Base-by-base conservation (phyloP, 2,888 invertebrate genomes). In the Drosophila monieri region DNA sequence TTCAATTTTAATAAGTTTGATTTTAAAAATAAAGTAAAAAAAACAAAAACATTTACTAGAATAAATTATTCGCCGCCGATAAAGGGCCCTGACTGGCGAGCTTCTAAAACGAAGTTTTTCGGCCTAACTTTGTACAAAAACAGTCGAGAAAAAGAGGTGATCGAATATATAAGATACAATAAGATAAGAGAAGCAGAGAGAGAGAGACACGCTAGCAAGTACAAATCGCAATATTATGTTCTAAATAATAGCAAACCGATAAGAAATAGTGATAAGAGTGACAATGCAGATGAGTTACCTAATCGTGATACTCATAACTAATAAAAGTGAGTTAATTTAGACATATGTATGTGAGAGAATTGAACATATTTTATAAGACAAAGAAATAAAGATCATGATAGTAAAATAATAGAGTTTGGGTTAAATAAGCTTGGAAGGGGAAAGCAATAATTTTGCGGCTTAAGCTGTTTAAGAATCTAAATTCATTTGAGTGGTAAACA, bases 361-460 rank as follows among this genome's bases (percentile, higher is more conserved):
- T 25, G 6, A n/a, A 35, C 6, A 41, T 21, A 23, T 43, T n/a
- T 14, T 23, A 53, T 54, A 53, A 25, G 18, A 6, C 18, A 53
- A 41, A 5, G n/a, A 41, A 30, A 43, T 6, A 21, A 21, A 30
- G 10, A 25, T 30, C n/a, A 18, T 30, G 27, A 9, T 18, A 18
- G n/a, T 18, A 15, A 62, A 65, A 39, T 27, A 12, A 27, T 47
- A 65, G 39, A 27, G 35, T 25, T 48, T 41, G 55, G 27, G 55
- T 41, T 65, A 55, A 76, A 69, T 46, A 80, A 85, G 81, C 85
- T 60, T 66, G 67, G 62, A 57, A 77, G 67, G 67, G 69, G 61
- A 61, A 61, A 44, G 53, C 39, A 25, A 46, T 75, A 60, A 59
- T 60, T 60, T 60, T 46, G 46, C 59, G 27, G 27, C 35, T 58